Percentiles rank a stretch among this genome's conserved stretches.
Conservation (phyloP, 2,113 vertebrate species). For the Eolophus roseicapilla region DNA sequence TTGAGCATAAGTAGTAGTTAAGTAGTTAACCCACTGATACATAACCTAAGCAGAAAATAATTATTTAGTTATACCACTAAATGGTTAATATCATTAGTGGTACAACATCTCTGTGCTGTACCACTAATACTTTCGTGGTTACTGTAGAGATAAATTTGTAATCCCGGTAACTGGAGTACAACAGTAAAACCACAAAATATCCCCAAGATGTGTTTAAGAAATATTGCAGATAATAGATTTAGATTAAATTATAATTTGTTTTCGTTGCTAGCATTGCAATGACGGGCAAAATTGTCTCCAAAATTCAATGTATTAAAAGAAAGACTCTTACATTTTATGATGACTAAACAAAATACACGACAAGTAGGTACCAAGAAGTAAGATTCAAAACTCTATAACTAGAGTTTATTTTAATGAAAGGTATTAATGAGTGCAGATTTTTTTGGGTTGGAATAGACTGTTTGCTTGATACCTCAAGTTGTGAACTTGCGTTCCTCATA, state of each 20-base stretch:
- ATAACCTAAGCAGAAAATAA: neutral
- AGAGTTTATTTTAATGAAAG: slow-evolving; percentile 60
- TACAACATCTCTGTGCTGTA: neutral
- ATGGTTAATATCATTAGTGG: neutral
- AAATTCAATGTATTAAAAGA: neutral
- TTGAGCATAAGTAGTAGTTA: neutral
- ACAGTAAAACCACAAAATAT: slow-evolving; percentile 28
- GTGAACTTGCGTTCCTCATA: slow-evolving; percentile 25
- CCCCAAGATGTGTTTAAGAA: slow-evolving; percentile 36
- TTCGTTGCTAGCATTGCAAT: slow-evolving; percentile 24
- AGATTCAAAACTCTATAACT: slow-evolving; percentile 32
- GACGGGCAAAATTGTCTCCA: neutral
- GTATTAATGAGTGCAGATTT: neutral
- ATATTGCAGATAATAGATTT: neutral
- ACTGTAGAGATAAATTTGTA: neutral
- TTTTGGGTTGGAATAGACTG: slow-evolving; percentile 48
- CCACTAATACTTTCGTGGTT: neutral
- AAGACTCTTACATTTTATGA: neutral
- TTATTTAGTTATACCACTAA: neutral
- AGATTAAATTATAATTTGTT: slow-evolving; percentile 1
- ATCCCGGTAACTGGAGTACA: neutral
- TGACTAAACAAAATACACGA: neutral
- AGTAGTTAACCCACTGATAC: neutral
- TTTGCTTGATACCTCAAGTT: slow-evolving; percentile 52
- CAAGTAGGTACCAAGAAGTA: neutral